phyloP scores from a whole-genome alignment of 2,888 invertebrate species.

The Lasioglossum vierecki region DNA sequence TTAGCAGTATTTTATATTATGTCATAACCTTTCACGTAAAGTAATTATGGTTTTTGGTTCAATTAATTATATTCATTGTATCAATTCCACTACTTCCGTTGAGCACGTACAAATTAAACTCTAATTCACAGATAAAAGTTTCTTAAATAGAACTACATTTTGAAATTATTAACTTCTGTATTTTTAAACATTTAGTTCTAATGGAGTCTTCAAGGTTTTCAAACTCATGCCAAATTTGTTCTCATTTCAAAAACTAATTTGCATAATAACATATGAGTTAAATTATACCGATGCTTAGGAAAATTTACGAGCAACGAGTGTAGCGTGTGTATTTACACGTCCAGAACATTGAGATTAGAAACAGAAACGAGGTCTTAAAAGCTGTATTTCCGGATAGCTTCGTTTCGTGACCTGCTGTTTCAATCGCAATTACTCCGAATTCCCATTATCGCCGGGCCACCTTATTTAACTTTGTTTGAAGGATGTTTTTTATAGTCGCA shows the following conservation, averaged over 20 bases:
- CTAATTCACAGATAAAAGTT: background rate
- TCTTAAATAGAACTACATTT: background rate
- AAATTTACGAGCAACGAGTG: background rate
- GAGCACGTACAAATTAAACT: background rate
- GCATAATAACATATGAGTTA: background rate
- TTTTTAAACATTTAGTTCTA: background rate
- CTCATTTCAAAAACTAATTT: background rate
- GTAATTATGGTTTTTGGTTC: background rate
- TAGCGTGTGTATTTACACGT: background rate
- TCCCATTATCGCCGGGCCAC: constrained; percentile 76
- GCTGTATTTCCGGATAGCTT: background rate
- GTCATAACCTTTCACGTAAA: background rate
- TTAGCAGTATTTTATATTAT: background rate
- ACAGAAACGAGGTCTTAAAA: constrained; percentile 18
- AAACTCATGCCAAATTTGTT: background rate
- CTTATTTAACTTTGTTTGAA: constrained; percentile 83
- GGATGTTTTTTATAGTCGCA: constrained; percentile 80
- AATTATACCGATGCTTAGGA: background rate
- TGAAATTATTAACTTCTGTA: background rate
- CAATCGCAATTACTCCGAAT: constrained; percentile 72
- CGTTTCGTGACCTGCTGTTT: constrained; percentile 40
- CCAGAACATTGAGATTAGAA: constrained; percentile 13
- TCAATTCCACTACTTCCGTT: background rate
- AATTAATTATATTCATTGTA: background rate
- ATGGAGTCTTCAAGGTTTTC: background rate